phyloP scores from a whole-genome alignment of 2,888 invertebrate species.

The Nineta flava region DNA sequence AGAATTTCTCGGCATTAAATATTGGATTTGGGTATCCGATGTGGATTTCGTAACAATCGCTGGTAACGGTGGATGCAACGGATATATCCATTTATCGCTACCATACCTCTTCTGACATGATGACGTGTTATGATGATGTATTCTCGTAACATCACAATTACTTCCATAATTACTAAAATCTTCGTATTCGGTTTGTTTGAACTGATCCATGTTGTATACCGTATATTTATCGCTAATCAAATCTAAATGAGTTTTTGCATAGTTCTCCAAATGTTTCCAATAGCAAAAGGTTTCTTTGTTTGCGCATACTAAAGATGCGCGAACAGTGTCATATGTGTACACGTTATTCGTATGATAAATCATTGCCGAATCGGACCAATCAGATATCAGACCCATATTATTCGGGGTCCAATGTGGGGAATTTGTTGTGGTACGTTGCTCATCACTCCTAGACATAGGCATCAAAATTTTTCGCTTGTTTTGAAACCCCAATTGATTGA shows the following conservation, averaged over 20 bases:
- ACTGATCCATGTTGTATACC: not conserved
- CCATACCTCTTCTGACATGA: not conserved
- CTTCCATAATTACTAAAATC: not conserved
- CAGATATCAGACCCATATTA: not conserved
- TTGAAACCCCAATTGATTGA: not conserved
- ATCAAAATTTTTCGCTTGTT: not conserved
- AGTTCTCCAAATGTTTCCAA: constrained; percentile 1
- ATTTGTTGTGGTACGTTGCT: not conserved
- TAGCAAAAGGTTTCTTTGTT: not conserved
- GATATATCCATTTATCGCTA: not conserved
- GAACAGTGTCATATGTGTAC: not conserved
- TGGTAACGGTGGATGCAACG: constrained; percentile 1
- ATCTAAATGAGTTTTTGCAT: not conserved
- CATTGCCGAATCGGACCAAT: not conserved
- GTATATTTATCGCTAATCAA: not conserved
- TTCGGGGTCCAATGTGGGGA: not conserved
- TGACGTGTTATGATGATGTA: not conserved
- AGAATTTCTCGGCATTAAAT: too few relatives aligned
- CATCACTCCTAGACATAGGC: not conserved
- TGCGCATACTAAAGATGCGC: not conserved
- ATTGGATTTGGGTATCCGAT: too few relatives aligned
- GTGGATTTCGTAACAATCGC: not conserved
- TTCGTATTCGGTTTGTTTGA: not conserved
- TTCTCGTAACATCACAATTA: not conserved
- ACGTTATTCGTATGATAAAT: not conserved